Evolutionary conservation across 2,888 invertebrate species (phyloP), one percentile per base, ranked within the genome.

Genomic region (Clepsis dumicolana): DNA sequence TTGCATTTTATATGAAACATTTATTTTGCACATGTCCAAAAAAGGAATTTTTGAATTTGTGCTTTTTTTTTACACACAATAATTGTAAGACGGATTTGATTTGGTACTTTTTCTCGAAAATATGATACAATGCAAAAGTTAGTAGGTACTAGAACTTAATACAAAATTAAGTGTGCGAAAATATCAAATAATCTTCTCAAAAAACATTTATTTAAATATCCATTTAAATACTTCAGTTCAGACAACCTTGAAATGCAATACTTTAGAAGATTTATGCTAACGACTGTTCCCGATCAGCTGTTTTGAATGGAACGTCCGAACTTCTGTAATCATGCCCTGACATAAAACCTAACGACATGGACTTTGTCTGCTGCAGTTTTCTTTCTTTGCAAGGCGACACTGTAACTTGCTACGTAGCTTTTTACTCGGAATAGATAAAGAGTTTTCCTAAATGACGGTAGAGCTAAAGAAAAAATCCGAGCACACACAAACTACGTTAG

Each of bases 291-390:
- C 14, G 74, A 81, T 77, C 74, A 73, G 73, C 74, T 77, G 75
- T 65, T 79, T 77, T 71, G 73, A 73, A 79, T 75, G 73, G 74
- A 76, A 71, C 72, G 71, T 72, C 60, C 66, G 70, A 66, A 67
- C 63, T 67, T 76, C 64, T 71, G 78, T 75, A 77, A 83, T 82
- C 81, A 80, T 78, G 80, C 75, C 73, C 74, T 74, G 74, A 80
- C 83, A 76, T 82, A 80, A 83, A 82, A 82, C 75, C 72, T 75
- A 79, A 83, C 78, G 80, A 77, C 77, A 74, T 74, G 76, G 77
- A 77, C 80, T 81, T 75, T 78, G 80, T 79, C 78, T 75, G 73
- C 75, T 75, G 72, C 77, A 76, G 77, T 74, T 77, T 79, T 80
- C 73, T 74, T 77, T 63, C 67, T 57, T 63, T 52, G 52, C 52